Conservation (phyloP, 2,797 vertebrate species). For the Ficedula albicollis region DNA sequence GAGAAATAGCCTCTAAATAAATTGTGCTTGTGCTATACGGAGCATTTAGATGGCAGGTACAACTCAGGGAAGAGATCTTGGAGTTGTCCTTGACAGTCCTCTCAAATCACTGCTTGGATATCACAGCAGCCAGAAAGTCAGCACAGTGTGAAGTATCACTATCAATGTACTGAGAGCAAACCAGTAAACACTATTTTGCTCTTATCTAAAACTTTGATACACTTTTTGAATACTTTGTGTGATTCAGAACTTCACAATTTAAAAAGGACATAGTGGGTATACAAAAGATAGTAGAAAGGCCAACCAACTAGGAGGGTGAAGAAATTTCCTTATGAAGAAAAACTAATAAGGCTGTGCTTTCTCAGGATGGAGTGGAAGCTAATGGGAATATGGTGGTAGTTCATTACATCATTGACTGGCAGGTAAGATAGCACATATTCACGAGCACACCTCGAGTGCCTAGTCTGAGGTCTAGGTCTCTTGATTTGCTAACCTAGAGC, state of each 20-base stretch:
- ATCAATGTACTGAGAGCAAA: neutral
- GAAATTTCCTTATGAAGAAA: neutral
- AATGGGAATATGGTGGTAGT: too few species aligned
- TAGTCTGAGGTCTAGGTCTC: neutral
- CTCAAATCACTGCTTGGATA: neutral
- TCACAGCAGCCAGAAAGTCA: neutral
- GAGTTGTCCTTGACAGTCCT: neutral
- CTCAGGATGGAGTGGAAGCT: neutral
- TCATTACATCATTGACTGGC: accelerated
- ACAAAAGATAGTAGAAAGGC: neutral
- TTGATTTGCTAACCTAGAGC: neutral
- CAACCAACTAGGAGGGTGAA: neutral
- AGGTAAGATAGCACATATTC: neutral
- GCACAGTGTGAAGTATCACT: neutral
- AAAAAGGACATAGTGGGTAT: neutral
- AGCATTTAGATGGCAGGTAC: neutral
- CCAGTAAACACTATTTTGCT: neutral
- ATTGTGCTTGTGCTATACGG: accelerated
- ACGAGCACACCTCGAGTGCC: neutral
- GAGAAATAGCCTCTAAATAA: neutral
- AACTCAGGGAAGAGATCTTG: neutral
- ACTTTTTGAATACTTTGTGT: neutral
- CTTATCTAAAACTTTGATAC: neutral
- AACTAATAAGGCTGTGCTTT: neutral
- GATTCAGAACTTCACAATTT: neutral